Evolutionary conservation across 2,797 vertebrate genomes (phyloP), one percentile per base, ranked within the genome.

Genomic region (Cynopterus sphinx): DNA sequence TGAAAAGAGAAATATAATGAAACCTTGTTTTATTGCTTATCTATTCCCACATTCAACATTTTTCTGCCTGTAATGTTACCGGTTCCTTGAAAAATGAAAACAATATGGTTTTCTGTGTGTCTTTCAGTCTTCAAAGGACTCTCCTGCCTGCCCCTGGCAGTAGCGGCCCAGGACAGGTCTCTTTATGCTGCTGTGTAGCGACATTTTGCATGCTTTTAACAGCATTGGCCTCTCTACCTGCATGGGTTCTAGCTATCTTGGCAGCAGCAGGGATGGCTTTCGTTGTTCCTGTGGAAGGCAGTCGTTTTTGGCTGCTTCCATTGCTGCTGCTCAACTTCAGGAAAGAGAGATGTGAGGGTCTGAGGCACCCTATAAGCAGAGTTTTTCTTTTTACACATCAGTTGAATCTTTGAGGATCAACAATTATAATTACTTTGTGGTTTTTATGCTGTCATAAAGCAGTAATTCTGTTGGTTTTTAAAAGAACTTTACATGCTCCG

Each of bases 81-180:
- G 24, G 49, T 82, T 95, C 74, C 93, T 96, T 91, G 78, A 96
- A 84, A 96, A 96, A 96, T 75, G 82, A 95, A 94, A 95, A 94
- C 95, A 92, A 21, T n/a, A 82, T 79, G 49, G 59, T 31, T 65
- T 89, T 87, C 73, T 74, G 24, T 19, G 22, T 59, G 57, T 79
- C 68, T 95, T 70, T 95, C 63, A 21, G 24, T 71, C 86, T 96
- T 97, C 95, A 90, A 94, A 97, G 92, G 46, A 61, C 63, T 65
- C 33, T 92, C 49, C 43, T 46, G n/a, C 70, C 49, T 63, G 75
- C 70, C 94, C 57, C 88, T 46, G 87, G 88, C 77, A 59, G 26
- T 33, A 57, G 53, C 51, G 87, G 43, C 31, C 73, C 49, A 11
- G 10, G 78, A 63, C 61, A 21, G 15, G 24, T 75, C 73, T 86